A percentile compares a stretch with the other conserved stretches of the same genome.
Conservation (phyloP, 2,888 invertebrate genomes). For the Atethmia centrago region DNA sequence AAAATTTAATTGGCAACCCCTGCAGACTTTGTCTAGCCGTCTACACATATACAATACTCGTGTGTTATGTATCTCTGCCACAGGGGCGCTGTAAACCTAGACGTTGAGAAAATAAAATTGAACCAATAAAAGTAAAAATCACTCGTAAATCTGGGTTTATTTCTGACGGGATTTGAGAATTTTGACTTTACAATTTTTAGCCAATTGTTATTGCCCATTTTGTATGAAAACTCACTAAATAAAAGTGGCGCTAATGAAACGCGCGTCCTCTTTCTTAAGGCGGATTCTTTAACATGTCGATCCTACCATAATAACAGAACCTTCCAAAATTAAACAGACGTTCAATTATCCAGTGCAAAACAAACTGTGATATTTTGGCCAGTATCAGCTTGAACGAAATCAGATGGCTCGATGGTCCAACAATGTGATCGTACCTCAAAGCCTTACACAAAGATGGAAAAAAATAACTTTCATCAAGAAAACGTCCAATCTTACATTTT, state of each 20-base stretch:
- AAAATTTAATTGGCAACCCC: slow-evolving; percentile 59
- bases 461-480: neutral
- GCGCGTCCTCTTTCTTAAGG: too few species aligned
- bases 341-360: neutral
- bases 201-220: neutral
- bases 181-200: neutral
- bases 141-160: slow-evolving; percentile 37
- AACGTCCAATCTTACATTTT: neutral
- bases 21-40: slow-evolving; percentile 60
- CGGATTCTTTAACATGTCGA: too few species aligned
- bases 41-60: slow-evolving; percentile 45
- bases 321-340: neutral
- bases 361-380: neutral
- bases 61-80: slow-evolving; percentile 39
- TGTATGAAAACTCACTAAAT: neutral
- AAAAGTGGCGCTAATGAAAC: neutral
- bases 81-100: slow-evolving; percentile 48
- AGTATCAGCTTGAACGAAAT: neutral
- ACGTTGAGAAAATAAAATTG: slow-evolving; percentile 50
- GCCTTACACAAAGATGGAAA: neutral
- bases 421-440: neutral
- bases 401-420: neutral
- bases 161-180: slow-evolving; percentile 3
- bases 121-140: slow-evolving; percentile 36
- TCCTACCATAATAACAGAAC: neutral